Evolutionary conservation across 2,888 invertebrate species (phyloP).

Genomic region (Dysmachus trigonus): DNA sequence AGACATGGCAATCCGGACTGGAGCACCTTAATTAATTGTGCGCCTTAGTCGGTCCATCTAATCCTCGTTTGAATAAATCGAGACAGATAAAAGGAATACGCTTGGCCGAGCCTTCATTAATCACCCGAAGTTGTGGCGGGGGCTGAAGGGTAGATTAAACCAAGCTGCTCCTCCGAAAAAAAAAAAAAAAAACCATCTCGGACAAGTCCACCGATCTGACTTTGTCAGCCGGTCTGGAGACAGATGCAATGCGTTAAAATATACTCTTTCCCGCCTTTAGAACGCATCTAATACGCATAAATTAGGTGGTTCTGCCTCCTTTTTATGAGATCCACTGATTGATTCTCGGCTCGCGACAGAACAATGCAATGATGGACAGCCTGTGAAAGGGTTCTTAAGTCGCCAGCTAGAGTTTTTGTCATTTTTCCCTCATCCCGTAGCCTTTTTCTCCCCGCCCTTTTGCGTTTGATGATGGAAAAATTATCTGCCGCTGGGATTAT

Average conservation of each 20-base stretch:
- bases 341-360: constrained; percentile 22
- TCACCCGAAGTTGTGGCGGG: neutral
- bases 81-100: constrained; percentile 13
- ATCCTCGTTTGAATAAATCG: constrained; percentile 15
- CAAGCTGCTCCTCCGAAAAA: constrained; percentile 4
- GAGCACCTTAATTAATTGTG: constrained; percentile 28
- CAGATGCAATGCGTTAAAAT: constrained; percentile 4
- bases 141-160: constrained; percentile 6
- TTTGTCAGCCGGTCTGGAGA: constrained; percentile 36
- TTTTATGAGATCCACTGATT: constrained; percentile 16
- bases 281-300: constrained; percentile 27
- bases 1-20: constrained; percentile 16
- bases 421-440: neutral
- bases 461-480: constrained; percentile 27
- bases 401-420: neutral
- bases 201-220: constrained; percentile 11
- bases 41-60: constrained; percentile 16
- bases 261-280: neutral
- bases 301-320: constrained; percentile 29
- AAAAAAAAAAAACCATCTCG: constrained; percentile 27
- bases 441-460: neutral
- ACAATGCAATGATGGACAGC: constrained; percentile 34
- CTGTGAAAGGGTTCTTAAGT: constrained; percentile 35
- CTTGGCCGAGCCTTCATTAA: constrained; percentile 9
- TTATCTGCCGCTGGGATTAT: constrained; percentile 27